Conservation (phyloP, 2,888 invertebrate genomes). For the Drosophila prolongata region DNA sequence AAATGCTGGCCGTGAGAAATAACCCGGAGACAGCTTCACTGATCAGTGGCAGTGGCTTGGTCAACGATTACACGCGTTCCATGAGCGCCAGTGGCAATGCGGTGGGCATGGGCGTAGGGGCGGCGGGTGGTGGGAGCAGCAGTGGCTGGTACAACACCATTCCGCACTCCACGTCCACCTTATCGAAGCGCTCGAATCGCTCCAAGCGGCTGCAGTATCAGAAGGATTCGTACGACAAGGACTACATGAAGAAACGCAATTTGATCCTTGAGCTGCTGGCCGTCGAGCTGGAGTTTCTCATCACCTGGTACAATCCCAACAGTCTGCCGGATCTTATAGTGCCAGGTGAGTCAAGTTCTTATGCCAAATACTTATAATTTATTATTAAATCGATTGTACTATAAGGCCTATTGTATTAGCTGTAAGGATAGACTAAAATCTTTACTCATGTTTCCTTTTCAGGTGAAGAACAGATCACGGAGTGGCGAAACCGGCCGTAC, state of each 20-base stretch:
- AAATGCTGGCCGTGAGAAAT: constrained; percentile 82
- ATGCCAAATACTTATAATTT: too few species aligned
- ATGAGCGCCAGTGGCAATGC: constrained; percentile 85
- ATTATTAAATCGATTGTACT: too few species aligned
- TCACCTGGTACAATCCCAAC: constrained; percentile 98
- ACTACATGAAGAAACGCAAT: constrained; percentile 97
- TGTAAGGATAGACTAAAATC: too few species aligned
- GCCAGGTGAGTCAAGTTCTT: constrained; percentile 85
- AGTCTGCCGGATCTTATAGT: constrained; percentile 89
- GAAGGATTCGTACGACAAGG: constrained; percentile 94
- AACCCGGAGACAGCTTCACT: constrained; percentile 84
- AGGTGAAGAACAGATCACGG: constrained; percentile 94
- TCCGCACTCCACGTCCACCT: constrained; percentile 89
- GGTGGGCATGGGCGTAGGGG: constrained; percentile 21
- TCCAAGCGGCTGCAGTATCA: constrained; percentile 88
- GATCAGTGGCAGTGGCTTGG: constrained; percentile 84
- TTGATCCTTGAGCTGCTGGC: constrained; percentile 96
- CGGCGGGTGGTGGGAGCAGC: constrained; percentile 9
- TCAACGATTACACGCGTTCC: constrained; percentile 82
- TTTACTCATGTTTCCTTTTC: constrained; percentile 84
- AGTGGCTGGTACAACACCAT: constrained; percentile 98
- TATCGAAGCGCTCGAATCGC: constrained; percentile 91
- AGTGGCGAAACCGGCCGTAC: constrained; percentile 95
- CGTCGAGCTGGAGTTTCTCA: constrained; percentile 97
- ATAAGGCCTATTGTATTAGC: too few species aligned